These are phyloP conservation scores for Drosophila orosa DNA, from an alignment of 1,140 invertebrate species.

Conservation along the genomic window DNA sequence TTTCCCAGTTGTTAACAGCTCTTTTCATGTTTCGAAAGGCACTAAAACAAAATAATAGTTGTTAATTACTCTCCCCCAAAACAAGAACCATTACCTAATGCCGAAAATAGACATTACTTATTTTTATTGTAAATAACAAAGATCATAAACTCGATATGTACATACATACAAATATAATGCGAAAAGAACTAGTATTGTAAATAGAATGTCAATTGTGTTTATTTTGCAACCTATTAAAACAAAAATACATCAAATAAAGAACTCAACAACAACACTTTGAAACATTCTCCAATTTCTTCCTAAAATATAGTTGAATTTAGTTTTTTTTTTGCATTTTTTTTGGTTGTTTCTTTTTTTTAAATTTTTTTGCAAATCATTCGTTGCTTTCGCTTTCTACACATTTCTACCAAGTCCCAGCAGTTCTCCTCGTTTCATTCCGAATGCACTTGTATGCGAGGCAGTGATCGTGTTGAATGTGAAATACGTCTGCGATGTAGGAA, in stretches of 20 bases:
- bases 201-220: constrained; percentile 50
- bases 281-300: constrained; percentile 13
- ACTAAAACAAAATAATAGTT: constrained; percentile 18
- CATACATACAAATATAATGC: neutral
- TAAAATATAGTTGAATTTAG: neutral
- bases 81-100: neutral
- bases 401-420: neutral
- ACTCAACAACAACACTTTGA: constrained; percentile 9
- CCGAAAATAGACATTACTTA: constrained; percentile 14
- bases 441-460: constrained; percentile 58
- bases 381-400: constrained; percentile 39
- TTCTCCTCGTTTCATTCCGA: constrained; percentile 5
- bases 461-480: constrained; percentile 56
- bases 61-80: constrained; percentile 11
- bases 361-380: constrained; percentile 37
- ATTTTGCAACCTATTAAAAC: constrained; percentile 27
- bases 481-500: constrained; percentile 62
- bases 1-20: constrained; percentile 5
- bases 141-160: constrained; percentile 17
- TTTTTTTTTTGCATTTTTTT: neutral
- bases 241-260: constrained; percentile 40
- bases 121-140: constrained; percentile 33
- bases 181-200: constrained; percentile 18
- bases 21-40: constrained; percentile 13
- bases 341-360: neutral